phyloP scores from a whole-genome alignment of 2,797 vertebrate species.

The Philypnodon macrostomus region DNA sequence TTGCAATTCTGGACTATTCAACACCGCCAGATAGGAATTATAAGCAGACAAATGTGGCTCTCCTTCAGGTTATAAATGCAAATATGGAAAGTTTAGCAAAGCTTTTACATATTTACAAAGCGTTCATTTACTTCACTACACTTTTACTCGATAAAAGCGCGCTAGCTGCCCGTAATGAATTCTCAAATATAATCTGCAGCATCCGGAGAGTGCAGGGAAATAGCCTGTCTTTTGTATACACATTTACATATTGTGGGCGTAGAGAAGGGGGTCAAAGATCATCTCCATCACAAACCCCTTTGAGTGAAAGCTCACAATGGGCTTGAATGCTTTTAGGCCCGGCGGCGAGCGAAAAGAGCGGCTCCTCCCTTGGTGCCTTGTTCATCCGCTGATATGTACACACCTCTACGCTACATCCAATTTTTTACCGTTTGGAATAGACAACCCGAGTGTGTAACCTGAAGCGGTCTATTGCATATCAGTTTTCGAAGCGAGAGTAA shows the following conservation, averaged over 20 bases:
- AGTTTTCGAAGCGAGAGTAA: constrained; percentile 59
- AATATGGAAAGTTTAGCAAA: background rate
- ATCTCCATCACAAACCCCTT: constrained; percentile 81
- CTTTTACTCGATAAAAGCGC: constrained; percentile 1
- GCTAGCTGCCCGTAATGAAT: constrained; percentile 5
- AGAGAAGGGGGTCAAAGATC: constrained; percentile 81
- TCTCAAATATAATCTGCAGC: constrained; percentile 17
- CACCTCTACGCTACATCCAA: constrained; percentile 43
- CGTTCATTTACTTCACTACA: background rate
- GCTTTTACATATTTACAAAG: background rate
- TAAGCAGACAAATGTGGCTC: background rate
- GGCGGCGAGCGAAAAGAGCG: constrained; percentile 58
- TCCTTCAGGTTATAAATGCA: background rate
- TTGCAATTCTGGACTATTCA: background rate
- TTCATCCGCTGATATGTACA: constrained; percentile 46
- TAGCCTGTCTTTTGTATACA: constrained; percentile 69
- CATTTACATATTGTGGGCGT: constrained; percentile 83
- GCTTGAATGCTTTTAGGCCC: constrained; percentile 66
- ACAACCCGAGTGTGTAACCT: constrained; percentile 65
- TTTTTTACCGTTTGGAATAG: constrained; percentile 62
- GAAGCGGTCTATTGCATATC: constrained; percentile 71
- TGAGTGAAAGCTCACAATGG: constrained; percentile 66
- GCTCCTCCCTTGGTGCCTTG: constrained; percentile 43
- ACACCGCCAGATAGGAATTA: constrained; percentile 4
- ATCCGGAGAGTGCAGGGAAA: constrained; percentile 21